These are phyloP conservation scores for pig (Sus scrofa) DNA, from an alignment of 2,113 vertebrate species.

Conservation along the genomic window T2T-Sscrofa CM000818.6:121702001-121702500, in stretches of 20 bases:
- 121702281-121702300: neutral
- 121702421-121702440: neutral
- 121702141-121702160: neutral
- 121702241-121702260: neutral
- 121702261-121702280: neutral
- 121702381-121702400: neutral
- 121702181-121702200: neutral
- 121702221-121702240: neutral
- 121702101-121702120: neutral
- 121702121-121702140: neutral
- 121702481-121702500: neutral
- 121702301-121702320: fast-evolving
- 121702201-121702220: neutral
- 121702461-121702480: neutral
- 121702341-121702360: neutral
- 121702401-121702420: neutral
- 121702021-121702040: neutral
- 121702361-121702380: neutral
- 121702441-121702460: neutral
- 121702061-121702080: neutral
- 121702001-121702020: neutral
- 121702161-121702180: conserved; percentile 6
- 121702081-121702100: neutral
- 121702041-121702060: neutral
- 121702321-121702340: neutral